Conservation (phyloP, 2,113 vertebrate genomes). For the Rattus norvegicus region DNA sequence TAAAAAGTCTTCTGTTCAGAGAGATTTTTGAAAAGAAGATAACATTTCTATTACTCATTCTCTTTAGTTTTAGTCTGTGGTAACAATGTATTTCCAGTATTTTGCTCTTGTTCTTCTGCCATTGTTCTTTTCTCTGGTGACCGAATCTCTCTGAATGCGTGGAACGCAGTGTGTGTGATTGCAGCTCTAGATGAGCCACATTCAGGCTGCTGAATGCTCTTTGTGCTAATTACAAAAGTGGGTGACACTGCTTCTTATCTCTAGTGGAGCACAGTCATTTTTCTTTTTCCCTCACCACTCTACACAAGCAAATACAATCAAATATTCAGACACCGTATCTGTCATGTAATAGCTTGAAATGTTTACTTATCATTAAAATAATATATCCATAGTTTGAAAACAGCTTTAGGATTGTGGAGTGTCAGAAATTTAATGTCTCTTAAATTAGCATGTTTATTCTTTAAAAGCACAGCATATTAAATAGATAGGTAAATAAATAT, state of each 20-base stretch:
- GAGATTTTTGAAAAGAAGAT: conserved; percentile 34
- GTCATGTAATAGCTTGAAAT: background rate
- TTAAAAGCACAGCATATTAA: background rate
- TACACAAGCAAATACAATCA: conserved; percentile 50
- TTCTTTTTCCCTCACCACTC: background rate
- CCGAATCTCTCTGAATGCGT: background rate
- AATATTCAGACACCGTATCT: conserved; percentile 52
- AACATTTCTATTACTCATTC: conserved; percentile 55
- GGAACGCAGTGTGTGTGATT: background rate
- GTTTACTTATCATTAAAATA: conserved; percentile 52
- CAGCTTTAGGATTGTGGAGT: background rate
- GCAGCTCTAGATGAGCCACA: background rate
- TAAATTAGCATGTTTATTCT: background rate
- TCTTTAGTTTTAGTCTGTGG: background rate
- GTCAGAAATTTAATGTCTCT: conserved; percentile 25
- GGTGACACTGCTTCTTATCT: conserved; percentile 17
- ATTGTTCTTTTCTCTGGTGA: conserved; percentile 37
- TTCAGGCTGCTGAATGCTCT: background rate
- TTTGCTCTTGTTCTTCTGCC: conserved; percentile 14
- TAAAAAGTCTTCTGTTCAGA: conserved; percentile 36
- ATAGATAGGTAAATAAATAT: background rate
- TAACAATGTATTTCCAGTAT: background rate
- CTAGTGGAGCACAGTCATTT: background rate
- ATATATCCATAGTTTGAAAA: conserved; percentile 17
- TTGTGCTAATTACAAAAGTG: background rate